phyloP scores from a whole-genome alignment of 2,888 invertebrate genomes.

The Cataglyphis albicans region DNA sequence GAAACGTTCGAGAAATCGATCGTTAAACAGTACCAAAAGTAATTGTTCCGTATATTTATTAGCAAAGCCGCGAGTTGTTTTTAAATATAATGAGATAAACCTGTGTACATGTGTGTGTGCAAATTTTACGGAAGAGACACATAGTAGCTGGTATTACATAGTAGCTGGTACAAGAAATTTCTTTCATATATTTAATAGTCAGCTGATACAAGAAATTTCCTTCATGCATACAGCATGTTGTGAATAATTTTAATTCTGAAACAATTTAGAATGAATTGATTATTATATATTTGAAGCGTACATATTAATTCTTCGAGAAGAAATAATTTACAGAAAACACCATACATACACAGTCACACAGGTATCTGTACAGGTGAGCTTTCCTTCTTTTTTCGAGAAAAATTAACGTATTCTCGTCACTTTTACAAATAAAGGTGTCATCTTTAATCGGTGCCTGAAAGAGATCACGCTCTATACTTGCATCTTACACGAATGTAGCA shows the following conservation, averaged over 20 bases:
- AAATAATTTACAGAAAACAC: constrained; percentile 2
- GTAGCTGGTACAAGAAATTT: background rate
- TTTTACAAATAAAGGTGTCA: background rate
- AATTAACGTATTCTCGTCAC: background rate
- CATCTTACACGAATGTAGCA: background rate
- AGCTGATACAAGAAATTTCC: constrained; percentile 2
- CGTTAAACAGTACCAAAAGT: constrained; percentile 76
- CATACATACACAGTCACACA: background rate
- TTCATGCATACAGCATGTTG: background rate
- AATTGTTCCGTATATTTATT: constrained; percentile 67
- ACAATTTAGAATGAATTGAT: constrained; percentile 17
- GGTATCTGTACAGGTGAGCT: background rate
- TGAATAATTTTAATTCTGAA: background rate
- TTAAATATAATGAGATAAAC: constrained; percentile 61
- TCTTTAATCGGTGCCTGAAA: constrained; percentile 1
- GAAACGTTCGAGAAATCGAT: constrained; percentile 72
- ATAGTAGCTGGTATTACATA: constrained; percentile 54
- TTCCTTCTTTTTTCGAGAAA: background rate
- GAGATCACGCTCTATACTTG: background rate
- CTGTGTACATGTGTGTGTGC: constrained; percentile 57
- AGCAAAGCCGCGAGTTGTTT: constrained; percentile 61
- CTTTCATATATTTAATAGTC: background rate
- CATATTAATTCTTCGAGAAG: background rate
- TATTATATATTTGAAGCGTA: no score
- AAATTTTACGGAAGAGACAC: constrained; percentile 24